These are phyloP conservation scores for Oscheius sp. DNA, from an alignment of 2,888 invertebrate species.

Conservation along the genomic window DNA sequence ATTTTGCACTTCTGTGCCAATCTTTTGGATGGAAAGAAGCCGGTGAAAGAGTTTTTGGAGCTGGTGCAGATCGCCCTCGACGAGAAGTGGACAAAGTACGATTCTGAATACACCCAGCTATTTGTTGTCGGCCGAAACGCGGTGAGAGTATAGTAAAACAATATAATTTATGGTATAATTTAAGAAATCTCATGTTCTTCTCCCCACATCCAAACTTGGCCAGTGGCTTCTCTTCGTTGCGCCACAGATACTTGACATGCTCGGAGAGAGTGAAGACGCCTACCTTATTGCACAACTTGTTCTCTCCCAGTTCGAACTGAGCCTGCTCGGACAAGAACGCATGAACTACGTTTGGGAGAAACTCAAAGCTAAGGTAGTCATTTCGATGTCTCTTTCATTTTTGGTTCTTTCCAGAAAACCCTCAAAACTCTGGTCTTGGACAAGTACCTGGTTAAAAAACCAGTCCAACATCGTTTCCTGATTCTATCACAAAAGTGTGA, in stretches of 20 bases:
- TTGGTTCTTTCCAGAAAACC: background rate
- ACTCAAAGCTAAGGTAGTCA: background rate
- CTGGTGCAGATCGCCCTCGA: background rate
- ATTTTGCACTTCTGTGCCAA: slow-evolving; percentile 11
- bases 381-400: background rate
- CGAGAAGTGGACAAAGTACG: background rate
- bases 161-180: background rate
- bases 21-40: background rate
- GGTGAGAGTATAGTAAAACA: background rate
- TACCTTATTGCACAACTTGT: background rate
- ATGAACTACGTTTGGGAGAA: background rate
- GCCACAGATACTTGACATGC: slow-evolving; percentile 1
- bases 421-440: background rate
- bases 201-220: slow-evolving; percentile 8
- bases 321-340: background rate
- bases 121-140: background rate
- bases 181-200: background rate
- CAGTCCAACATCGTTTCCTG: background rate
- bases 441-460: slow-evolving; percentile 3
- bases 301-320: slow-evolving; percentile 17
- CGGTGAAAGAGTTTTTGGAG: background rate
- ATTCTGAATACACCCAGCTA: background rate
- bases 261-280: background rate
- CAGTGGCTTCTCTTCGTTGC: slow-evolving; percentile 23
- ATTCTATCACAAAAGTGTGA: background rate